Conservation (phyloP, 2,888 invertebrate species). For the Nymphalis polychloros region DNA sequence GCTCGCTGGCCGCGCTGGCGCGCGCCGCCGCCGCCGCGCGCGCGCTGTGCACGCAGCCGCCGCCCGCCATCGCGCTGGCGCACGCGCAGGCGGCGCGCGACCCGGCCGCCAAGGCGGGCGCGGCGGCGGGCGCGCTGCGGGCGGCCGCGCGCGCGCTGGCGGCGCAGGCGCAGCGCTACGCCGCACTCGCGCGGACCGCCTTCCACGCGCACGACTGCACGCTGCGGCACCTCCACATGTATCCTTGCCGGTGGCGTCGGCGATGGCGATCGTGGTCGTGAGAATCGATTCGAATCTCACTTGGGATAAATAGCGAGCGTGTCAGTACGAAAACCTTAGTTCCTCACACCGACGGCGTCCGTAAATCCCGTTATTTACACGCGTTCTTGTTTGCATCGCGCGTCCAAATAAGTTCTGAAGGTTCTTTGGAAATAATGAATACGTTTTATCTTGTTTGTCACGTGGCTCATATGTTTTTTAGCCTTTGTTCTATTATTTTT, state of each 20-base stretch:
- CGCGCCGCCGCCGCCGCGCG: constrained; percentile 83
- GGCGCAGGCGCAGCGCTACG: constrained; percentile 54
- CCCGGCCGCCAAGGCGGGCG: constrained; percentile 61
- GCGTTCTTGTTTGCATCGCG: no score
- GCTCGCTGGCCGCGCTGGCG: constrained; percentile 85
- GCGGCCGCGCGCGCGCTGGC: constrained; percentile 54
- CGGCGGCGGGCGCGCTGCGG: constrained; percentile 60
- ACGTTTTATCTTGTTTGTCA: no score
- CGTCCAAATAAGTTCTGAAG: no score
- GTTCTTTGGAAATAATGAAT: no score
- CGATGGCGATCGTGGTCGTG: no score
- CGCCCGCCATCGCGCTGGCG: constrained; percentile 92
- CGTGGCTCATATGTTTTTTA: not conserved
- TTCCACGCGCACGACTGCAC: constrained; percentile 71
- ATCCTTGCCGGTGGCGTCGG: constrained; percentile 63
- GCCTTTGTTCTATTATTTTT: no score
- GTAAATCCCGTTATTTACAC: no score
- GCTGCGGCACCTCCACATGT: constrained; percentile 67
- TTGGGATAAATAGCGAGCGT: no score
- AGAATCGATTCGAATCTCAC: no score
- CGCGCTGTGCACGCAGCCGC: constrained; percentile 93
- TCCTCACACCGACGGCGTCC: no score
- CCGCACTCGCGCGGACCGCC: constrained; percentile 64
- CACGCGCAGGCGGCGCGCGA: constrained; percentile 82
- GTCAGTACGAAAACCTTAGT: no score